phyloP scores from a whole-genome alignment of 2,797 vertebrate species.

The Cottoperca gobio region DNA sequence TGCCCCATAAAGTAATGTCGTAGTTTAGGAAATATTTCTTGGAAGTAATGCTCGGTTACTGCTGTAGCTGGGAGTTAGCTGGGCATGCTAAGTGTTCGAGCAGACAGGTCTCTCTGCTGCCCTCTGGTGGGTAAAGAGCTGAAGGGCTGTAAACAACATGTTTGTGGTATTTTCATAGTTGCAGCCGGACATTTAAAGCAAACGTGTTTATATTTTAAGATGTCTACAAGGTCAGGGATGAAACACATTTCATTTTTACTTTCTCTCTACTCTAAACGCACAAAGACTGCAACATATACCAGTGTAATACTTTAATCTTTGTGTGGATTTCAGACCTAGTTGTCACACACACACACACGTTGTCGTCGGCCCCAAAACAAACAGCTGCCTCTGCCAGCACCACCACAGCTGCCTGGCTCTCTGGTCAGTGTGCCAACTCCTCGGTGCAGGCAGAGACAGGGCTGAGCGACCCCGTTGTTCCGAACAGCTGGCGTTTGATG shows the following conservation, averaged over 20 bases:
- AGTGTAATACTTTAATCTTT: neutral
- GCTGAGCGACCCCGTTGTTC: constrained; percentile 59
- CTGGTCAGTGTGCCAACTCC: constrained; percentile 40
- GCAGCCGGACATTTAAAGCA: neutral
- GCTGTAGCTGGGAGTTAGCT: neutral
- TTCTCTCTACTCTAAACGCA: neutral
- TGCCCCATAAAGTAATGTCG: neutral
- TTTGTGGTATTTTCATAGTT: neutral
- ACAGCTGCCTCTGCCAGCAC: neutral
- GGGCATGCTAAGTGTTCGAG: no score
- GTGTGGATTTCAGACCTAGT: constrained; percentile 1
- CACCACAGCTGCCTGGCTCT: constrained; percentile 50
- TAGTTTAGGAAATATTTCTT: neutral
- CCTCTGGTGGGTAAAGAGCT: constrained; percentile 19
- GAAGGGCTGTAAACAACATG: neutral
- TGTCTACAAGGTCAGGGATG: neutral
- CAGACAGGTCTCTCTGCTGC: no score
- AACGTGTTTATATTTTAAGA: neutral
- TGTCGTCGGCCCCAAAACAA: constrained; percentile 23
- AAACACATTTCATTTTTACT: neutral
- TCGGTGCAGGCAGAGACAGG: constrained; percentile 53
- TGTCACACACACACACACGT: constrained; percentile 33
- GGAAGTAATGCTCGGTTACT: neutral
- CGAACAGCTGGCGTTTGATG: constrained; percentile 43
- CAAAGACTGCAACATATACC: neutral